Evolutionary conservation across 2,113 vertebrate genomes (phyloP), one percentile per base, ranked within the genome.

Genomic region (Pluvialis apricaria): DNA sequence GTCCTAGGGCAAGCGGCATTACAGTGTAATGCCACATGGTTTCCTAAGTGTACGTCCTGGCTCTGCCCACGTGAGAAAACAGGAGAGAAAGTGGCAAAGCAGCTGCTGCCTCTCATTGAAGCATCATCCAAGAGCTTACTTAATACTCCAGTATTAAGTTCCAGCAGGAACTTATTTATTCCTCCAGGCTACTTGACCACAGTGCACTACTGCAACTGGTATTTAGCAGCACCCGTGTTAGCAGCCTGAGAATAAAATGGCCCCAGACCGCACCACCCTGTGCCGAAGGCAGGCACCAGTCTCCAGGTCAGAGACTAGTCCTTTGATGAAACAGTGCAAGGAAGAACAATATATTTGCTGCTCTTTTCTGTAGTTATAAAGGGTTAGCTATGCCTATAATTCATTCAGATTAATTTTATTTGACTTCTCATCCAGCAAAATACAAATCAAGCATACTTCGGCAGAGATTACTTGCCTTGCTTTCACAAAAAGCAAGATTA

Each of bases 21-120:
- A 11, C n/a, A 25, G 5, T 8, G 20, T 7, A 54, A 62, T 9
- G 25, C 19, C 34, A 3, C 0, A 0, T 21, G 4, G 12, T 11
- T 58, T 47, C 62, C 22, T 32, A 40, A 49, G 0, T 17, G 51
- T 4, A 11, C 36, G 26, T 62, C 51, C 65, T 78, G 78, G 24
- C 60, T 75, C 61, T 75, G 26, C 10, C 22, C 38, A 19, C 1
- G 2, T 66, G 32, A 75, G 54, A 42, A 58, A 86, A 61, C 22
- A 78, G 62, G 9, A 79, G 10, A 81, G 62, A 61, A 70, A 38
- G 34, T 36, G 51, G 65, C 17, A 75, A 88, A 90, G 88, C 65
- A 88, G 79, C 82, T 82, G 51, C 65, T 82, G 0, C 62, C 80
- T 80, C 66, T 77, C 86, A 55, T 25, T 51, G 49, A 58, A 49